Percentiles rank a stretch among this genome's conserved stretches.
These are phyloP conservation scores for Pyxicephalus adspersus DNA, from an alignment of 2,113 vertebrate genomes.

Conservation along the genomic window DNA sequence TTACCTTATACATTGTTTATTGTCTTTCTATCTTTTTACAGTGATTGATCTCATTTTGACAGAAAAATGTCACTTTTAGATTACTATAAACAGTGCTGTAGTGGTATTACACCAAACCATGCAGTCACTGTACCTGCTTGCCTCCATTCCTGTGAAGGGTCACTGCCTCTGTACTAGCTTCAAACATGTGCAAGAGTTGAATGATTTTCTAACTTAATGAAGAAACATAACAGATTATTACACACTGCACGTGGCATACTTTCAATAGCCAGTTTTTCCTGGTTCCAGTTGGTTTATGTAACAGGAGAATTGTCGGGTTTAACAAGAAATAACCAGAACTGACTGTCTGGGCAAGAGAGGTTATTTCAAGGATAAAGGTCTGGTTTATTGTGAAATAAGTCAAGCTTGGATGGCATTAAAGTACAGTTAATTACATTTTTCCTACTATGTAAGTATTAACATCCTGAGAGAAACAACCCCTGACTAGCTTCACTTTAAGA, in stretches of 20 bases:
- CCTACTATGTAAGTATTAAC: no score
- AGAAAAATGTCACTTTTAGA: background rate
- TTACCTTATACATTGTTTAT: no score
- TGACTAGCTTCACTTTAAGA: no score
- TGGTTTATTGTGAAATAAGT: background rate
- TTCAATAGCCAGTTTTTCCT: slow-evolving; percentile 28
- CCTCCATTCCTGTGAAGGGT: background rate
- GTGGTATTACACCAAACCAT: background rate
- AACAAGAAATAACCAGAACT: slow-evolving; percentile 26
- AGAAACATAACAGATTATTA: background rate
- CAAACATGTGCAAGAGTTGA: background rate
- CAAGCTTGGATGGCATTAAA: background rate
- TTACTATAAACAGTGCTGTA: background rate
- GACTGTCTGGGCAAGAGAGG: background rate
- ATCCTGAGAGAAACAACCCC: no score
- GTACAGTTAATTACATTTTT: no score
- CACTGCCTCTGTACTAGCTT: background rate
- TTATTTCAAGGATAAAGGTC: slow-evolving; percentile 9
- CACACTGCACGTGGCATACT: slow-evolving; percentile 3
- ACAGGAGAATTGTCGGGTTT: background rate
- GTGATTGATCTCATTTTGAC: background rate
- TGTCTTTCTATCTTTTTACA: background rate
- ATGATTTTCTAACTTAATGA: background rate
- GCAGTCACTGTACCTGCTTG: background rate
- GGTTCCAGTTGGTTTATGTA: slow-evolving; percentile 21